These are phyloP conservation scores for Siphlonurus alternatus DNA, from an alignment of 2,888 invertebrate species.

Conservation along the genomic window DNA sequence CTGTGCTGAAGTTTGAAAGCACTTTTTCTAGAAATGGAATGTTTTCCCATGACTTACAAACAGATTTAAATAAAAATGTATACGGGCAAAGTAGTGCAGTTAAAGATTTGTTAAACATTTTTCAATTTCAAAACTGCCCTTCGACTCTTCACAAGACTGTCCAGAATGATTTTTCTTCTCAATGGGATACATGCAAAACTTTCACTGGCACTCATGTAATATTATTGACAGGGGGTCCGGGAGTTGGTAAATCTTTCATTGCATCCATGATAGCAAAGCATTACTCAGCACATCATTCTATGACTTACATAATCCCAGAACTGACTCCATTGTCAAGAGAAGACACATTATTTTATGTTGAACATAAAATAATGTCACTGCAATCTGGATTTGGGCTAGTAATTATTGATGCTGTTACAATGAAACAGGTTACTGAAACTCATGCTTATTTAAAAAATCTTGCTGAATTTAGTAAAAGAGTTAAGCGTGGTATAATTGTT, in stretches of 20 bases:
- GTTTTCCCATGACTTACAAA: background rate
- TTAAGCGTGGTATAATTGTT: background rate
- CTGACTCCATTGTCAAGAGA: background rate
- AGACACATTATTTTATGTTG: background rate
- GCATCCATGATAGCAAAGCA: background rate
- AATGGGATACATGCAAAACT: background rate
- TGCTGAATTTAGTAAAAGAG: background rate
- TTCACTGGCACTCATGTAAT: background rate
- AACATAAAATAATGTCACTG: too few relatives aligned
- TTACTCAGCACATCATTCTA: background rate
- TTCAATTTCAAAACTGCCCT: background rate
- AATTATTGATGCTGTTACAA: background rate
- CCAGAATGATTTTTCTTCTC: too few relatives aligned
- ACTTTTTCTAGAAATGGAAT: background rate
- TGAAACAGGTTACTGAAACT: background rate
- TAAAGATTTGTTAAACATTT: background rate
- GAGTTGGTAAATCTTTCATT: background rate
- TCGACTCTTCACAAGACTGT: too few relatives aligned
- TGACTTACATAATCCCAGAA: background rate
- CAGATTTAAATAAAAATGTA: background rate
- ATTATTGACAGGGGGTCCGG: background rate
- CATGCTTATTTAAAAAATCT: background rate
- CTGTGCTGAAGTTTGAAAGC: too few relatives aligned
- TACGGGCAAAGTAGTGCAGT: background rate
- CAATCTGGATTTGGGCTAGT: background rate